These are phyloP conservation scores for Chrysaora quinquecirrha DNA, from an alignment of 30 jellyfish, hydroid and myxozoan species.

Conservation along the genomic window DNA sequence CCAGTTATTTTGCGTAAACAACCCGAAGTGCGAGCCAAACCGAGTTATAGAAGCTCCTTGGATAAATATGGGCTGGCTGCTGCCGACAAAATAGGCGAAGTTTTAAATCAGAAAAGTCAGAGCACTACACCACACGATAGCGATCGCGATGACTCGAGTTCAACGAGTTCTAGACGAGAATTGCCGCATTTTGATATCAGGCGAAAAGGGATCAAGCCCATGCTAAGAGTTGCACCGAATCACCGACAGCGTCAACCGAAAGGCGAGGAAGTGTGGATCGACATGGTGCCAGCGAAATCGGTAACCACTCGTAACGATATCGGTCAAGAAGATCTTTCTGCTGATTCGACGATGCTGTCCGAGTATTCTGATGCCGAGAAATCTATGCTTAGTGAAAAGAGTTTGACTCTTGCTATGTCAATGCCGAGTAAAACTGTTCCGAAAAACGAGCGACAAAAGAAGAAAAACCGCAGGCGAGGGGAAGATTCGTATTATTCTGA, in stretches of 20 bases:
- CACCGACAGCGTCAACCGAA: conserved; percentile 73
- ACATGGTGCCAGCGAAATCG: conserved; percentile 94
- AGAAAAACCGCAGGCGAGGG: conserved; percentile 71
- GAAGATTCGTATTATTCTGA: conserved; percentile 94
- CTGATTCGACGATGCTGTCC: conserved; percentile 71
- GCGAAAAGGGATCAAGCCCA: conserved; percentile 89
- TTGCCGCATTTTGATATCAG: conserved; percentile 79
- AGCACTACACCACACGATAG: conserved; percentile 71
- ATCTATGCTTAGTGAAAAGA: conserved; percentile 43
- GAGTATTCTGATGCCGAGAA: conserved; percentile 81
- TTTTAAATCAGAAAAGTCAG: conserved; percentile 39
- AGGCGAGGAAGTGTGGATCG: conserved; percentile 95
- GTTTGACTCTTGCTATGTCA: conserved; percentile 37
- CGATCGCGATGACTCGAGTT: conserved; percentile 89
- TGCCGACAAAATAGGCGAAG: conserved; percentile 93
- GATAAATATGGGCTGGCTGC: conserved; percentile 98
- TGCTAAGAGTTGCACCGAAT: conserved; percentile 90
- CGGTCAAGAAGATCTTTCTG: conserved; percentile 55
- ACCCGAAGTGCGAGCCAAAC: conserved; percentile 79
- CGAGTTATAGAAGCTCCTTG: conserved; percentile 94
- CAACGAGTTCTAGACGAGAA: conserved; percentile 83
- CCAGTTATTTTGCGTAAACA: conserved; percentile 87
- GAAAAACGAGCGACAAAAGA: conserved; percentile 38
- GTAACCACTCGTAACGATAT: conserved; percentile 70
- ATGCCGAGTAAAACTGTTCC: conserved; percentile 7